Evolutionary conservation across 2,113 vertebrate genomes (phyloP), one percentile per base, ranked within the genome.

Genomic region (Calyptommatus sinebrachiatus): DNA sequence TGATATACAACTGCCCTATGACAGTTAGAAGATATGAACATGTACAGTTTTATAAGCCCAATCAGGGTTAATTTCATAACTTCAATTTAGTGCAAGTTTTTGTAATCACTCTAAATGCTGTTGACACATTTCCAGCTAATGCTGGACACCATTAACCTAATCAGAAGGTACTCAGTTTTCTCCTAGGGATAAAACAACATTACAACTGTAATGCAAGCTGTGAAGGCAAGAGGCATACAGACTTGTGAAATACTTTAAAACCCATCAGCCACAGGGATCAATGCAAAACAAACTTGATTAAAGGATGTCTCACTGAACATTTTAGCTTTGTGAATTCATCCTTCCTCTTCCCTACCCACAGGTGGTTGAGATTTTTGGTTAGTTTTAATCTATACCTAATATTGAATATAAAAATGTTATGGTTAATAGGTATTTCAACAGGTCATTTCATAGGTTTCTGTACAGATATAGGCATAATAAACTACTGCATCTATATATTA

Each of bases 401-500:
- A 57, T 7, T 7, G 4, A n/a, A 1, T 8, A 48, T 86, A n/a
- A 48, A 71, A 11, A 11, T 41, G 62, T 22, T 24, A 60, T 35
- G 41, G 7, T 29, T 78, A 60, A 78, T 60, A 8, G 18, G n/a
- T 78, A 66, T 88, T 73, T 66, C 2, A 29, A 60, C 18, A 74
- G 70, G 77, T 77, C 83, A 86, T 91, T 90, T 84, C 62, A 82
- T 84, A 85, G 77, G 73, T 12, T 57, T 77, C 69, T 35, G 29
- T 79, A 67, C 68, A 83, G 48, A 57, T 8, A 45, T 66, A 78
- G 50, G 24, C 86, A 86, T 83, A 57, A 57, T 57, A 83, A 84
- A 82, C 83, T 88, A 85, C 86, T 85, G 72, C 83, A 86, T 81
- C 88, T 89, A 28, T 60, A 61, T 20, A 78, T 60, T 70, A 28